Conservation (phyloP, 2,113 vertebrate species). For the Dasypus novemcinctus region DNA sequence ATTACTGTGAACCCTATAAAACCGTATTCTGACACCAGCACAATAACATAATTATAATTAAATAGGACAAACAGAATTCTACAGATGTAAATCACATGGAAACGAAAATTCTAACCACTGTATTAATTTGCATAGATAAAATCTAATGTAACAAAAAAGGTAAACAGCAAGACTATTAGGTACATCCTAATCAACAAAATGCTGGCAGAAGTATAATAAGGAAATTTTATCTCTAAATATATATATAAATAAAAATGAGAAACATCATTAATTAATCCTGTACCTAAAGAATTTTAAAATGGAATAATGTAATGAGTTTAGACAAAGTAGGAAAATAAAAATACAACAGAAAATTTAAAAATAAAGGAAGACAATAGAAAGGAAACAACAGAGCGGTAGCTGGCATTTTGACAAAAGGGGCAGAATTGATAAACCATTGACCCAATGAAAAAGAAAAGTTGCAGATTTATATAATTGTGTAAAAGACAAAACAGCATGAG, state of each 20-base stretch:
- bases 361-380: not conserved
- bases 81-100: not conserved
- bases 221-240: not conserved
- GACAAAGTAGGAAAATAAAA: not conserved
- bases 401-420: not conserved
- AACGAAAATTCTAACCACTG: conserved; percentile 8
- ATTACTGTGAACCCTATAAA: conserved; percentile 30
- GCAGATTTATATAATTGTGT: not conserved
- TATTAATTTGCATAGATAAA: conserved; percentile 2
- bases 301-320: not conserved
- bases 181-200: not conserved
- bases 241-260: conserved; percentile 16
- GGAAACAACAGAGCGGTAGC: not conserved
- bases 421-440: not conserved
- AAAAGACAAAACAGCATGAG: not conserved
- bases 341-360: too few relatives aligned
- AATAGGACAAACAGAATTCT: conserved; percentile 18
- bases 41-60: conserved; percentile 27
- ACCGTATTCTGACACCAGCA: not conserved
- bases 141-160: not conserved
- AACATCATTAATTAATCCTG: not conserved
- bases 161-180: not conserved
- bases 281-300: conserved; percentile 13
- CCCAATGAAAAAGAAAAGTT: not conserved
- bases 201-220: not conserved